Base-by-base conservation (phyloP, 2,888 invertebrate genomes). In the Rutpela maculata region DNA sequence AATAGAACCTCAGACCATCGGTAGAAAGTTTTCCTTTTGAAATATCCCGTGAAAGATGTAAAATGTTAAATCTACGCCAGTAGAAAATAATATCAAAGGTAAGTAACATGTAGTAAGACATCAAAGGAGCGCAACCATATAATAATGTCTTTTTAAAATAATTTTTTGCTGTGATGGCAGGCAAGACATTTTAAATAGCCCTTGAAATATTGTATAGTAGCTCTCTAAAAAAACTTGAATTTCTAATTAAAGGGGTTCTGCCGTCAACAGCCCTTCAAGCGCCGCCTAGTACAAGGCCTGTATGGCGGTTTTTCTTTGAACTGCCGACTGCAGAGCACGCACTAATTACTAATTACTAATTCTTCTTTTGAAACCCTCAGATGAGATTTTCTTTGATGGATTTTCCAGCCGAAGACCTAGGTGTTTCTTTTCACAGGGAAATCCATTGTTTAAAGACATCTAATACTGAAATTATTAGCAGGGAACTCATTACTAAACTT, bases 261-360 rank as follows among this genome's bases (percentile, higher is more conserved):
- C 63, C 67, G 77, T 63, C 79, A 75, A 74, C 75, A 80, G 74
- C 75, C 70, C 83, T 83, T 72, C 79, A 79, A 77, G 76, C 77
- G 67, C 78, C 73, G 77, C 76, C 77, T 71, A 66, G 60, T 22
- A 60, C 22, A 70, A 70, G 60, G 60, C 73, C 65, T 43, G 55
- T 19, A 55, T 38, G 74, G 62, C 77, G 70, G 74, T 73, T 73
- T 81, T 76, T 75, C 84, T 85, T 85, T 85, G 85, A 85, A 81
- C 82, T 85, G 69, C 74, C 76, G 76, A 78, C 78, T 83, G 84
- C 84, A 81, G 84, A 84, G 81, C 79, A 85, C 83, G 85, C 85
- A 85, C 84, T 85, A 85, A 85, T 85, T 85, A 85, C 82, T 85
- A 85, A 85, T 85, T 84, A 83, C 83, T 84, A 84, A 85, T 85